Conservation (phyloP, 2,113 vertebrate species). For the Cyanocitta stelleri region DNA sequence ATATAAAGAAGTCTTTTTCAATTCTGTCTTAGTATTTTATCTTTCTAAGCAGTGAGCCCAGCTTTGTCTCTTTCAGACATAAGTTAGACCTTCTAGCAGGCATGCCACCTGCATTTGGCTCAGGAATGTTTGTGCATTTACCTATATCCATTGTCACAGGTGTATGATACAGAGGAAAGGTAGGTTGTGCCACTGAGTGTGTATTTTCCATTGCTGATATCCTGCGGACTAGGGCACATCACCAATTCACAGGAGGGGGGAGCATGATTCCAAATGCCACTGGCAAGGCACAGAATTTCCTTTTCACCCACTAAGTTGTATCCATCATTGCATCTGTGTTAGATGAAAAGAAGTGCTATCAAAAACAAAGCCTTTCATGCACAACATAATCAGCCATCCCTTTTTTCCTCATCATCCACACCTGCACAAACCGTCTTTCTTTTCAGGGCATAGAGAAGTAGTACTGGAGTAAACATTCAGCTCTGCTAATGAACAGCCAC, state of each 20-base stretch:
- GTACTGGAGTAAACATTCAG: neutral
- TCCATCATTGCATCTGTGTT: conserved; percentile 83
- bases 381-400: neutral
- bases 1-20: neutral
- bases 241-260: conserved; percentile 83
- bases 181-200: conserved; percentile 77
- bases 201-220: conserved; percentile 78
- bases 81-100: neutral
- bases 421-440: neutral
- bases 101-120: neutral
- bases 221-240: conserved; percentile 77
- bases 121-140: conserved; percentile 42
- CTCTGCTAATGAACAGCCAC: neutral
- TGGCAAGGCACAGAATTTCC: conserved; percentile 84
- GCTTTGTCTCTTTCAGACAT: neutral
- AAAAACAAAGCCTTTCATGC: neutral
- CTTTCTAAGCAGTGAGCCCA: neutral
- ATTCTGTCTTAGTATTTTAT: neutral
- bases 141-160: conserved; percentile 88
- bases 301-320: conserved; percentile 79
- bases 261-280: conserved; percentile 80
- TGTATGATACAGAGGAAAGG: conserved; percentile 82
- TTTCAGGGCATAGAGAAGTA: neutral
- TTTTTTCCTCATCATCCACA: neutral
- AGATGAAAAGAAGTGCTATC: conserved; percentile 1